Evolutionary conservation across 1,140 invertebrate genomes (phyloP).

Genomic region (Trachymyrmex septentrionalis): DNA sequence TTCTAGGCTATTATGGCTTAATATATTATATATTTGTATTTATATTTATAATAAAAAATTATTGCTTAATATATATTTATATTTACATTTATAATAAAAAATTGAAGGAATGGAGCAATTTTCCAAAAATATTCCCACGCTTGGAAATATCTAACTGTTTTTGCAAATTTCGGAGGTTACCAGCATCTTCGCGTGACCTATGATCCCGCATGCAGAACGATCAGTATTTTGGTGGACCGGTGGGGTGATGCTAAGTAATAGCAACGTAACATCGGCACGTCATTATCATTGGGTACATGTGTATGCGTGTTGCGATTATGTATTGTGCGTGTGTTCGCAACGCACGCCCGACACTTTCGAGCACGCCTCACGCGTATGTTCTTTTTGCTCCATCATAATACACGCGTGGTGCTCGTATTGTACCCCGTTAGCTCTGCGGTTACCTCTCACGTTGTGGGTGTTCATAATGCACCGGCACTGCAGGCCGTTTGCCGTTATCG

Average conservation of each 20-base stretch:
- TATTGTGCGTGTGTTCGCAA: background rate
- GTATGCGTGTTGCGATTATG: background rate
- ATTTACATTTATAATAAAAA: background rate
- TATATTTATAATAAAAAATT: background rate
- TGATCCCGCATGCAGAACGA: conserved; percentile 38
- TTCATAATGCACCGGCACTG: conserved; percentile 50
- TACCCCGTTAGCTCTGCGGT: conserved; percentile 56
- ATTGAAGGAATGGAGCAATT: background rate
- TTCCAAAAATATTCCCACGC: conserved; percentile 43
- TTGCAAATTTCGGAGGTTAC: conserved; percentile 16
- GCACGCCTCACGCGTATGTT: conserved; percentile 47
- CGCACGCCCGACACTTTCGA: conserved; percentile 56
- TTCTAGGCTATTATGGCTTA: too few species aligned
- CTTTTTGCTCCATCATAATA: conserved; percentile 60
- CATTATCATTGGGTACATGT: conserved; percentile 59
- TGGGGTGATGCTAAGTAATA: conserved; percentile 71
- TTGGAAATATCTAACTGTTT: background rate
- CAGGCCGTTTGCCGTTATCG: conserved; percentile 46
- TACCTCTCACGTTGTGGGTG: conserved; percentile 57
- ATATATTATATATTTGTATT: too few species aligned
- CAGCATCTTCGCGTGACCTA: conserved; percentile 40
- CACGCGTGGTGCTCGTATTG: conserved; percentile 56
- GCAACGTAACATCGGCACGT: conserved; percentile 69
- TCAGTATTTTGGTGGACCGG: conserved; percentile 36
- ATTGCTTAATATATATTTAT: too few species aligned